These are phyloP conservation scores for Macrosiphum euphorbiae DNA, from an alignment of 2,888 invertebrate genomes.

Conservation along the genomic window DNA sequence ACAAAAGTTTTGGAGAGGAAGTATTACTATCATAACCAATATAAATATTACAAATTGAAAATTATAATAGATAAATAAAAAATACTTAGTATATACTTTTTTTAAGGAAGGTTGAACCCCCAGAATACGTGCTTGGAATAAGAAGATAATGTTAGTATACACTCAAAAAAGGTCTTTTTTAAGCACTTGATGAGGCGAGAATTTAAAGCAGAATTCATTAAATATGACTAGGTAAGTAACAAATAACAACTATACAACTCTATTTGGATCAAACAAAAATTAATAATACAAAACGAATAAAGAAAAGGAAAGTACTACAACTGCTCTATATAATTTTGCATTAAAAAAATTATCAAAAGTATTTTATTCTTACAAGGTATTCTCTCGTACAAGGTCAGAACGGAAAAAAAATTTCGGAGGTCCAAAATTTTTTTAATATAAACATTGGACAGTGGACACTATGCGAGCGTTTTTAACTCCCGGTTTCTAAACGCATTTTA, in stretches of 20 bases:
- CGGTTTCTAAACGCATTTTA: too few species aligned
- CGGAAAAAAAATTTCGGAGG: too few species aligned
- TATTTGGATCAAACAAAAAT: background rate
- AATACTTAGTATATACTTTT: background rate
- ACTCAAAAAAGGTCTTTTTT: background rate
- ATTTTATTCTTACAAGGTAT: too few species aligned
- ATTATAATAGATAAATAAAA: background rate
- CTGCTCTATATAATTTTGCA: too few species aligned
- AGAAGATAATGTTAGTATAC: background rate
- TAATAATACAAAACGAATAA: background rate
- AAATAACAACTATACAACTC: background rate
- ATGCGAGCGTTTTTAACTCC: too few species aligned
- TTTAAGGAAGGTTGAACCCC: background rate
- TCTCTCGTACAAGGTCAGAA: too few species aligned
- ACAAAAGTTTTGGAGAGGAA: background rate
- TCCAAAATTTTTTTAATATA: too few species aligned
- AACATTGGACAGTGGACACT: too few species aligned
- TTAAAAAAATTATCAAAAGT: too few species aligned
- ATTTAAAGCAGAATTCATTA: background rate
- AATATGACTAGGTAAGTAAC: background rate
- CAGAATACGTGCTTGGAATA: background rate
- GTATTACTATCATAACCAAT: background rate
- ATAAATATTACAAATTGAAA: background rate
- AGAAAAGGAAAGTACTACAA: too few species aligned
- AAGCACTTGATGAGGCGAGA: background rate